A percentile compares a stretch with the other conserved stretches of the same genome.
Conservation (phyloP, 2,888 invertebrate genomes). For the Eupithecia exiguata region DNA sequence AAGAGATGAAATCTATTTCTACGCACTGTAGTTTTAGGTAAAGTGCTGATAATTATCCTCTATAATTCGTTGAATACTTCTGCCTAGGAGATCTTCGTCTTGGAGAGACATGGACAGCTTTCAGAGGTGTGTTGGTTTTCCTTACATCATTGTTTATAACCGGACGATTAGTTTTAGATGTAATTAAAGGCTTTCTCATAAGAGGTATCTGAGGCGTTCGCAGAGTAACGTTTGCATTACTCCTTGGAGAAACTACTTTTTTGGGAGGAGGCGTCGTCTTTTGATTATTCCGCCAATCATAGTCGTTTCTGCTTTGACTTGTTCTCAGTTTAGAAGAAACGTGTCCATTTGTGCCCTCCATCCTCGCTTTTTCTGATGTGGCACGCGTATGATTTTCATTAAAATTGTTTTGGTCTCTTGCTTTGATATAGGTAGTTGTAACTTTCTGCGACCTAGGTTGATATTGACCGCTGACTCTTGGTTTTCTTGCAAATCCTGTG, state of each 20-base stretch:
- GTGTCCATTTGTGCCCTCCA: slow-evolving; percentile 41
- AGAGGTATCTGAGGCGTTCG: slow-evolving; percentile 79
- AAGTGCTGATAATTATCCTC: slow-evolving; percentile 28
- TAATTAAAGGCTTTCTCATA: slow-evolving; percentile 84
- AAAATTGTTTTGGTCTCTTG: slow-evolving; percentile 54
- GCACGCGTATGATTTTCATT: slow-evolving; percentile 50
- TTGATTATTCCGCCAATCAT: slow-evolving; percentile 59
- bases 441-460: slow-evolving; percentile 59
- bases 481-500: slow-evolving; percentile 74
- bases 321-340: slow-evolving; percentile 48
- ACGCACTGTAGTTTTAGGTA: slow-evolving; percentile 38
- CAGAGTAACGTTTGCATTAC: slow-evolving; percentile 39
- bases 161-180: slow-evolving; percentile 82
- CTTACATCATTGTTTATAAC: slow-evolving; percentile 72
- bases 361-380: slow-evolving; percentile 50
- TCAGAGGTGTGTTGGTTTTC: slow-evolving; percentile 84
- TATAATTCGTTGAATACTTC: slow-evolving; percentile 53
- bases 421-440: slow-evolving; percentile 59
- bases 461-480: slow-evolving; percentile 65
- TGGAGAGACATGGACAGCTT: slow-evolving; percentile 75
- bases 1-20: slow-evolving; percentile 39
- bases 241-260: slow-evolving; percentile 66
- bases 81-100: slow-evolving; percentile 74
- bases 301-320: slow-evolving; percentile 58
- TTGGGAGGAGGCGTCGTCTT: slow-evolving; percentile 67